Evolutionary conservation across 2,797 vertebrate species (phyloP), one percentile per base, ranked within the genome.

Genomic region (Neostethus bicornis): DNA sequence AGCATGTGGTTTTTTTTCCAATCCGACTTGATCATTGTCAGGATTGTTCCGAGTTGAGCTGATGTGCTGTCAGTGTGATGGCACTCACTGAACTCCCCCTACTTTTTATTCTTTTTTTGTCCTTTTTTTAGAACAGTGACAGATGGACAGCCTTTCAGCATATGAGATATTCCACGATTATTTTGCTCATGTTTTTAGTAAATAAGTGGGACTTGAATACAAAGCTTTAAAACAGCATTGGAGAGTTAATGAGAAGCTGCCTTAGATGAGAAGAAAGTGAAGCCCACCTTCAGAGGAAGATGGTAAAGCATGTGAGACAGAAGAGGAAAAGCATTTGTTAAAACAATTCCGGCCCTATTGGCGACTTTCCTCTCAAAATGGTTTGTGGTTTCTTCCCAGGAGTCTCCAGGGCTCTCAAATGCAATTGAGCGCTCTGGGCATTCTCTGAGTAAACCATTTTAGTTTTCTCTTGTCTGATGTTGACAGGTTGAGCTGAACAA

Each of bases 11-110:
- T 57, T 67, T 5, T 66, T 63, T 62, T 45, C 46, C 63, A 75
- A 81, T 73, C 70, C 73, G 80, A 84, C 77, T 75, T 85, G 81
- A 88, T 87, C 81, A 77, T 82, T 78, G 67, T 82, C 73, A 55
- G 76, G 61, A 84, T 85, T 84, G 77, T 83, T 83, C 70, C 34
- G 56, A 77, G 79, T 51, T 32, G 8, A 11, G 67, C 67, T 66
- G 70, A 70, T 71, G 51, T 23, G 59, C 75, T 81, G 81, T 83
- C 79, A 84, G 31, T 65, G 63, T 66, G 60, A 75, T 50, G 73
- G 34, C 12, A 50, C 71, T 61, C 76, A 81, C 63, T 61, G 71
- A 75, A 69, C 19, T 23, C 20, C 20, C 39, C 11, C 20, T 20
- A 31, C 44, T 3, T 8, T 20, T 26, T 53, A 34, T 38, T 20